Conservation (phyloP, 1,140 invertebrate genomes). For the Rhopalosiphum padi region DNA sequence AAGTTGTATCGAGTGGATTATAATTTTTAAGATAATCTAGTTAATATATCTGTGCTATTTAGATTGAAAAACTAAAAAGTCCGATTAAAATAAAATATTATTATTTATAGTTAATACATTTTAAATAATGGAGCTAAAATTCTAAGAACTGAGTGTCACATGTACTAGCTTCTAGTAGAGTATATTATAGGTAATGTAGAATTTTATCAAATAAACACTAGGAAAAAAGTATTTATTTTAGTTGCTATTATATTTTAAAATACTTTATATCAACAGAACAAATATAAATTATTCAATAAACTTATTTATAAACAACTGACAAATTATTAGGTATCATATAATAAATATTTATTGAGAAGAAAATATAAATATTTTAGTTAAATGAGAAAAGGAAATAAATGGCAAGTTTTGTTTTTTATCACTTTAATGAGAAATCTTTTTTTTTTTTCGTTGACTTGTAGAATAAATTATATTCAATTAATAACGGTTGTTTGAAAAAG, state of each 20-base stretch:
- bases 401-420: no score
- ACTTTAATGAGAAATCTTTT: neutral
- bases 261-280: no score
- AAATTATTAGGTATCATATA: no score
- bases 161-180: no score
- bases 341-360: neutral
- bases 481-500: neutral
- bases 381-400: neutral
- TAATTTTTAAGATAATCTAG: neutral
- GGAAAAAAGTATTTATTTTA: neutral
- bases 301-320: no score
- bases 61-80: neutral
- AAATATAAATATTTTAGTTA: neutral
- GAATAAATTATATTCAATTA: neutral
- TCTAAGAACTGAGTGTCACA: no score
- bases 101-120: neutral
- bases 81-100: neutral
- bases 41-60: neutral
- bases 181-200: neutral
- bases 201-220: neutral
- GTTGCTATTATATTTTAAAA: neutral
- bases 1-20: neutral
- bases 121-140: neutral
- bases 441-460: neutral
- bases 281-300: no score